Evolutionary conservation across 1,140 invertebrate species (phyloP), one percentile per base, ranked within the genome.

Genomic region (Hyphantria cunea): DNA sequence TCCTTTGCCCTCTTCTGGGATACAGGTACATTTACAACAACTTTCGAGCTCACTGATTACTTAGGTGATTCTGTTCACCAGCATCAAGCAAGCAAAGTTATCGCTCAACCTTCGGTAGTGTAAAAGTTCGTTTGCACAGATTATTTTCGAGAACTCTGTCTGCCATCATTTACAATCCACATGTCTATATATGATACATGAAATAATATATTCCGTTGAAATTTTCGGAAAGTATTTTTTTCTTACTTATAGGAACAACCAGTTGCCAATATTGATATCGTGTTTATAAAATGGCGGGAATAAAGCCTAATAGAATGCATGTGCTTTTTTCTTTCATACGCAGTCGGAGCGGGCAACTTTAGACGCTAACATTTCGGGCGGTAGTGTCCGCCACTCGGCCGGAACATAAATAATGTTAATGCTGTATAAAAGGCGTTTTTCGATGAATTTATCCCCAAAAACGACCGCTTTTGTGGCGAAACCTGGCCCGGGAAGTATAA

Each of bases 361-460:
- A 42, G 52, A 65, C 65, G 51, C 64, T 71, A 66, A 71, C 64
- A 70, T 60, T 51, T 44, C 56, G 47, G 7, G 3, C n/a, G 34
- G 13, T 56, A 31, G 68, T 61, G 48, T 54, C 47, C 60, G 51
- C 45, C 51, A 61, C 47, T 59, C 49, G 62, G 45, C 52, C 47
- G 31, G 50, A 68, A 71, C 79, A 82, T 85, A 86, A 88, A 86
- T 85, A 88, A 86, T 85, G 81, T 86, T 85, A 84, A 85, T 88
- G 68, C 60, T 45, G 68, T 72, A 80, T 84, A 88, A 86, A 86
- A 84, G 83, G 79, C 76, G 82, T 82, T 88, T 85, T 84, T 86
- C 81, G 71, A 84, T 77, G 76, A 82, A 86, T 85, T 85, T 84
- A 84, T 84, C 70, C 70, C 71, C 68, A 74, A 85, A 86, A 86